Percentiles rank a stretch among this genome's conserved stretches.
phyloP scores from a whole-genome alignment of 2,888 invertebrate genomes.

The Xestobium rufovillosum region DNA sequence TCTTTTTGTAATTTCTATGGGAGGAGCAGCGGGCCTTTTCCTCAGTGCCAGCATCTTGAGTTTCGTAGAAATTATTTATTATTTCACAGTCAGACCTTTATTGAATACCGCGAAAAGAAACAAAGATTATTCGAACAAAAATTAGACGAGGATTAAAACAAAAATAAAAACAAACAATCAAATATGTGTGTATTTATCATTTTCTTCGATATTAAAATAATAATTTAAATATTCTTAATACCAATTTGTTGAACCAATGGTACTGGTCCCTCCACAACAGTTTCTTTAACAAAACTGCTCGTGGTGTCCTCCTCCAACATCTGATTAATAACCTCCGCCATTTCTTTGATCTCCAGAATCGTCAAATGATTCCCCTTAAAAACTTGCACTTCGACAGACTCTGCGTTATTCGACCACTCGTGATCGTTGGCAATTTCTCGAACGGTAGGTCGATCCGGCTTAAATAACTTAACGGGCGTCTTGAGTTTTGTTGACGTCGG shows the following conservation, averaged over 20 bases:
- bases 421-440: slow-evolving; percentile 56
- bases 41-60: slow-evolving; percentile 55
- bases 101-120: too few species aligned
- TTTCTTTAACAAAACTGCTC: too few species aligned
- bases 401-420: slow-evolving; percentile 51
- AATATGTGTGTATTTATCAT: too few species aligned
- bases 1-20: slow-evolving; percentile 51
- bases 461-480: not conserved
- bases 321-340: slow-evolving; percentile 56
- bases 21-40: slow-evolving; percentile 52
- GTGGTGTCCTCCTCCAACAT: too few species aligned
- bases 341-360: slow-evolving; percentile 55
- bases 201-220: too few species aligned
- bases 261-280: too few species aligned
- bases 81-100: slow-evolving; percentile 37
- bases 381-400: slow-evolving; percentile 50
- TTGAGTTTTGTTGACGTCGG: not conserved
- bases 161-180: too few species aligned
- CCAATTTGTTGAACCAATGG: too few species aligned
- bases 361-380: slow-evolving; percentile 62
- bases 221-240: too few species aligned
- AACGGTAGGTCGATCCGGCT: slow-evolving; percentile 32
- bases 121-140: too few species aligned
- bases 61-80: slow-evolving; percentile 51
- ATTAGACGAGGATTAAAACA: too few species aligned